Base-by-base conservation (phyloP, 2,797 vertebrate genomes). In the Phaenicophaeus curvirostris region DNA sequence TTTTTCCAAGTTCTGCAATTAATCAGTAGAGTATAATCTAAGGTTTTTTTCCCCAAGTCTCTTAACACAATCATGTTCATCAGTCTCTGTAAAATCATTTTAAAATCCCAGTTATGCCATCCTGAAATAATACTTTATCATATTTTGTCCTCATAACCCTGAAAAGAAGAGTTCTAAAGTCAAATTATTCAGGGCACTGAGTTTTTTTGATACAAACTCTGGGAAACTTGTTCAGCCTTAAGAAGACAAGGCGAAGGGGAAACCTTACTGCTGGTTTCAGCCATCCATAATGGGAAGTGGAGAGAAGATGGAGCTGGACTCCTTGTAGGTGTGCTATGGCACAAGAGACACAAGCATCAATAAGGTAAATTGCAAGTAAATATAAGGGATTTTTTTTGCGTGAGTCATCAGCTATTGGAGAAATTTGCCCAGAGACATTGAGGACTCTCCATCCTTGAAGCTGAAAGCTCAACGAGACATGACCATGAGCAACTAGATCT, bases 1-100 rank as follows among this genome's bases (percentile, higher is more conserved):
- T 93, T 96, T 94, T 96, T 78, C 85, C 78, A 77, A 44, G 73
- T 93, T 82, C 76, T 84, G 75, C 77, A 96, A 96, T 96, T 95
- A 96, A 96, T 96, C 94, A 94, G 81, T 93, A 66, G 87, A 92
- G 39, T 57, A 82, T 90, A 95, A 92, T 92, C 69, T 66, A 82
- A 94, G 71, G 57, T 59, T 73, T 88, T 91, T 92, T 85, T 28
- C 39, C 9, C 11, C 63, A 79, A 62, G 87, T 89, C 69, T 96
- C 87, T 62, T 86, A 95, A 94, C 41, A 76, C 59, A 93, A 74
- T 81, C 87, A 53, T 81, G 89, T 96, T 91, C 95, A 93, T 91
- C 89, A 89, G 73, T 89, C 96, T 93, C 89, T 89, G 72, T 89
- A 93, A 72, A 77, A 93, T 95, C 83, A 90, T 95, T 96, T 90